Evolutionary conservation across 2,113 vertebrate species (phyloP).

Genomic region (Blennius ocellaris): DNA sequence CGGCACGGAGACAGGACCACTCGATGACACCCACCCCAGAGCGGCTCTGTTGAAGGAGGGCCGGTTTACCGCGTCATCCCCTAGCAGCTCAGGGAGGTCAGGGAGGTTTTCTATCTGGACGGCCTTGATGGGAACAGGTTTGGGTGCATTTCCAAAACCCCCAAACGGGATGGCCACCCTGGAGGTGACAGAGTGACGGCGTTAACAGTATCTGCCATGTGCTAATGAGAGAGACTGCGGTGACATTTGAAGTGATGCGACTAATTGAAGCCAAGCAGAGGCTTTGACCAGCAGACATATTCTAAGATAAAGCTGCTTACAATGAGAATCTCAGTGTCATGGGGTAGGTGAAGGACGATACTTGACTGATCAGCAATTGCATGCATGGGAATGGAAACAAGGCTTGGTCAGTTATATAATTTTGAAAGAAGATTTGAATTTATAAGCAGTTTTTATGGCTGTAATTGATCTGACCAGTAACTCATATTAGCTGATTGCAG

Average conservation of each 20-base stretch:
- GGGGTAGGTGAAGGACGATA: conserved; percentile 9
- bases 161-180: conserved; percentile 96
- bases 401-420: background rate
- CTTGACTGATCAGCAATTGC: conserved; percentile 19
- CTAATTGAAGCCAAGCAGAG: conserved; percentile 50
- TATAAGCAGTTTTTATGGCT: background rate
- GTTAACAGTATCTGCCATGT: conserved; percentile 38
- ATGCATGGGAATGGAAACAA: background rate
- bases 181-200: conserved; percentile 55
- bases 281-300: conserved; percentile 20
- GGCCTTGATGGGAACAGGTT: conserved; percentile 84
- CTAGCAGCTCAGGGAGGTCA: conserved; percentile 81
- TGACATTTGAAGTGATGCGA: conserved; percentile 56
- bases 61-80: conserved; percentile 80
- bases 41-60: conserved; percentile 95
- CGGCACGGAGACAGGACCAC: conserved; percentile 79
- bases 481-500: background rate
- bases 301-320: conserved; percentile 4
- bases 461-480: background rate
- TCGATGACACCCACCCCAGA: conserved; percentile 88
- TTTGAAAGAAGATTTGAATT: background rate
- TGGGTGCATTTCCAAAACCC: conserved; percentile 90
- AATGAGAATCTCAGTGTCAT: background rate
- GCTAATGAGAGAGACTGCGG: conserved; percentile 38
- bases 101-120: conserved; percentile 85